Percentiles rank a stretch among this genome's conserved stretches.
Conservation (phyloP, 1,140 invertebrate genomes). For the Chymomyza costata region DNA sequence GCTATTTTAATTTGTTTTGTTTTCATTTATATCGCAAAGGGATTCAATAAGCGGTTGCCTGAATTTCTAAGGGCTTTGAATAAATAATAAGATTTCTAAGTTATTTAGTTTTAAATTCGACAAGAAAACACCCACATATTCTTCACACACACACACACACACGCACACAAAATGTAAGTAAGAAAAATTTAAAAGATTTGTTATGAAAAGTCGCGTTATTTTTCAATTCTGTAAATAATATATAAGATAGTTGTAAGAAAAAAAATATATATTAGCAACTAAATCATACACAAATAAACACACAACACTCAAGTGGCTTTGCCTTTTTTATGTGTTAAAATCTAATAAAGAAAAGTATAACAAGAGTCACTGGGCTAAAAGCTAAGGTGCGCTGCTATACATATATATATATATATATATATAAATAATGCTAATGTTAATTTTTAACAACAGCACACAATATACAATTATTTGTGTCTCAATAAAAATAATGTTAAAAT, state of each 20-base stretch:
- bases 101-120: conserved; percentile 59
- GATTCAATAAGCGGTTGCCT: conserved; percentile 2
- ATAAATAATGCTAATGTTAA: conserved; percentile 27
- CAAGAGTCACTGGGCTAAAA: no score
- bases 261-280: conserved; percentile 2
- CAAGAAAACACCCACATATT: not conserved
- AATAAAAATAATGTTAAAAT: conserved; percentile 29
- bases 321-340: no score
- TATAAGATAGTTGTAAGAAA: conserved; percentile 26
- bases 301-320: not conserved
- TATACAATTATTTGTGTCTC: conserved; percentile 1
- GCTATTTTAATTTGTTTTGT: conserved; percentile 23
- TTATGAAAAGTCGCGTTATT: no score
- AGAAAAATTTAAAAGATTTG: no score
- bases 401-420: not conserved
- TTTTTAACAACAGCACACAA: no score
- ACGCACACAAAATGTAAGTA: conserved; percentile 15
- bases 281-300: not conserved
- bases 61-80: no score
- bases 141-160: conserved; percentile 10
- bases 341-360: no score
- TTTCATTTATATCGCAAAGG: conserved; percentile 10
- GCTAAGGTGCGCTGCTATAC: no score
- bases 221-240: no score
- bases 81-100: conserved; percentile 41